These are phyloP conservation scores for Bombus superbus DNA, from an alignment of 1,140 invertebrate species.

Conservation along the genomic window DNA sequence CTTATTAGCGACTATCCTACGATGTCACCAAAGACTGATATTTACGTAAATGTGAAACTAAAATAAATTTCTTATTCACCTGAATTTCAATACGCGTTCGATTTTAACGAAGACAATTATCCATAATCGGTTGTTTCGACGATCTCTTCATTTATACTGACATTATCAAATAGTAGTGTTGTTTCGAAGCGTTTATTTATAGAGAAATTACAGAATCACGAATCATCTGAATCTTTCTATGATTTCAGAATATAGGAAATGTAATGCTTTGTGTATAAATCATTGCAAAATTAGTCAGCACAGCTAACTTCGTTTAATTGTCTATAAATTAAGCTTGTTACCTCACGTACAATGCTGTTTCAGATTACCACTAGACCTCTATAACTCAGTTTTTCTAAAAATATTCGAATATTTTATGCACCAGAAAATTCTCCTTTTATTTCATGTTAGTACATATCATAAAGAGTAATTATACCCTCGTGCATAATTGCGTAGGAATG, in stretches of 20 bases:
- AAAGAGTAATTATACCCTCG: not conserved
- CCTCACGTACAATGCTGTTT: not conserved
- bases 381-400: not conserved
- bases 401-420: not conserved
- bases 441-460: not conserved
- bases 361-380: too few relatives aligned
- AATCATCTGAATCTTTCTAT: not conserved
- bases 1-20: not conserved
- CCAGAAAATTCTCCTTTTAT: not conserved
- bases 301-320: not conserved
- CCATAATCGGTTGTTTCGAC: too few relatives aligned
- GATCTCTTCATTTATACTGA: not conserved
- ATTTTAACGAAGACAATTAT: not conserved
- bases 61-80: not conserved
- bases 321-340: not conserved
- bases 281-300: not conserved
- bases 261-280: not conserved
- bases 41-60: slow-evolving; percentile 9
- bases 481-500: not conserved
- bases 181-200: not conserved
- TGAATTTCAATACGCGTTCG: not conserved
- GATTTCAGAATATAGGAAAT: not conserved
- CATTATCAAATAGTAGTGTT: too few relatives aligned
- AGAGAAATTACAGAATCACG: not conserved
- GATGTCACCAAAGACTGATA: not conserved